These are phyloP conservation scores for Acheta domesticus DNA, from an alignment of 2,888 invertebrate species.

Conservation along the genomic window DNA sequence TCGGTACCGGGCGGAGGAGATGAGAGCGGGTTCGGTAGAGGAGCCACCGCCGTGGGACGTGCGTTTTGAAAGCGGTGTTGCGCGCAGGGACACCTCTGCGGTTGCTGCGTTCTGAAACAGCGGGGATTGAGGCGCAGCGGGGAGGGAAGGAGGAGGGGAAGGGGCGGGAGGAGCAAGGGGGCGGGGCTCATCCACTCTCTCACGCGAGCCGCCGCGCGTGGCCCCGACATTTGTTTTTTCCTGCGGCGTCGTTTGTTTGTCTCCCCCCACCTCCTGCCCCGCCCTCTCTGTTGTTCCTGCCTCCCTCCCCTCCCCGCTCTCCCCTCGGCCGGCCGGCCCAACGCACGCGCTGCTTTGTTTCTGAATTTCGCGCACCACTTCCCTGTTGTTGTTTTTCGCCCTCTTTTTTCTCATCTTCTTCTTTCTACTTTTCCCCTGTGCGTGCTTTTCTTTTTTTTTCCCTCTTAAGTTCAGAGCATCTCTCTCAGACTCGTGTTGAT, in stretches of 20 bases:
- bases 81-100: too few species aligned
- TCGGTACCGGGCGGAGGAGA: too few species aligned
- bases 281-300: not conserved
- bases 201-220: not conserved
- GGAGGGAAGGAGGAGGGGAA: too few species aligned
- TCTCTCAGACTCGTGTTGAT: not conserved
- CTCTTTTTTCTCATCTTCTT: not conserved
- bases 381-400: not conserved
- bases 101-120: too few species aligned
- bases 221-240: not conserved
- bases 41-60: too few species aligned
- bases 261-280: not conserved
- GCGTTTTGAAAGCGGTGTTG: too few species aligned
- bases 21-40: too few species aligned
- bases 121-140: too few species aligned
- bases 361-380: constrained; percentile 18
- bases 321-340: not conserved
- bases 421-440: not conserved
- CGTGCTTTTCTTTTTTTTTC: not conserved
- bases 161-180: too few species aligned
- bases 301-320: not conserved
- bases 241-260: not conserved
- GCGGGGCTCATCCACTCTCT: not conserved
- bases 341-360: not conserved
- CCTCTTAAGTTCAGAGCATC: not conserved